A percentile compares a stretch with the other conserved stretches of the same genome.
Conservation (phyloP, 2,888 invertebrate genomes). For the Scaptomyza polygonia region DNA sequence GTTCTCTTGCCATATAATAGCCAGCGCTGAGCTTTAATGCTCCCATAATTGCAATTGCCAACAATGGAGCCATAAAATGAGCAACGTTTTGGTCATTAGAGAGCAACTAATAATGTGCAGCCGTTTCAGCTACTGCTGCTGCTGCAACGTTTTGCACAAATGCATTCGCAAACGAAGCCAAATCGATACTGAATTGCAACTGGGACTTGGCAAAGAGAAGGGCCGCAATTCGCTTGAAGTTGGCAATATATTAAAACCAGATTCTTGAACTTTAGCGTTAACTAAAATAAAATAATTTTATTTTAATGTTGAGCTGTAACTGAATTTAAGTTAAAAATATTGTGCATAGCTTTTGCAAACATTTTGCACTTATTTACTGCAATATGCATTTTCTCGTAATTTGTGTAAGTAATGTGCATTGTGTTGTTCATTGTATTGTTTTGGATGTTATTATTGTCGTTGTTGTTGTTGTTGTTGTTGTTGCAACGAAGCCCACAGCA, state of each 20-base stretch:
- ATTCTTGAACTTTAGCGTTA: not conserved
- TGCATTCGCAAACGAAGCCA: conserved; percentile 18
- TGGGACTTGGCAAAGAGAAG: conserved; percentile 13
- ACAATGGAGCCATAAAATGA: conserved; percentile 62
- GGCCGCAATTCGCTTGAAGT: not conserved
- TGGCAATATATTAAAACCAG: not conserved
- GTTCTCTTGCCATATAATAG: conserved; percentile 40
- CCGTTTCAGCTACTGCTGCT: conserved; percentile 17
- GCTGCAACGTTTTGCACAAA: conserved; percentile 34
- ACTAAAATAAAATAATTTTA: too few species aligned
- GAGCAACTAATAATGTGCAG: conserved; percentile 61
- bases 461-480: conserved; percentile 38
- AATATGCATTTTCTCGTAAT: conserved; percentile 3
- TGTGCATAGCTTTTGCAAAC: not conserved
- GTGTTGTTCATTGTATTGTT: conserved; percentile 25
- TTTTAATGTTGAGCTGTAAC: not conserved
- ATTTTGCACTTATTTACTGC: not conserved
- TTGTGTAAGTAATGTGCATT: conserved; percentile 28
- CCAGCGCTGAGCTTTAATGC: conserved; percentile 57
- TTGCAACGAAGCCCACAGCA: conserved; percentile 37
- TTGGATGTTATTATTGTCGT: conserved; percentile 10
- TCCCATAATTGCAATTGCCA: conserved; percentile 70
- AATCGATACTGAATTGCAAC: conserved; percentile 28
- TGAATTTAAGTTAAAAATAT: not conserved
- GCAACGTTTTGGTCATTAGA: conserved; percentile 47